Conservation (phyloP, 2,888 invertebrate genomes). For the Volucella bombylans region DNA sequence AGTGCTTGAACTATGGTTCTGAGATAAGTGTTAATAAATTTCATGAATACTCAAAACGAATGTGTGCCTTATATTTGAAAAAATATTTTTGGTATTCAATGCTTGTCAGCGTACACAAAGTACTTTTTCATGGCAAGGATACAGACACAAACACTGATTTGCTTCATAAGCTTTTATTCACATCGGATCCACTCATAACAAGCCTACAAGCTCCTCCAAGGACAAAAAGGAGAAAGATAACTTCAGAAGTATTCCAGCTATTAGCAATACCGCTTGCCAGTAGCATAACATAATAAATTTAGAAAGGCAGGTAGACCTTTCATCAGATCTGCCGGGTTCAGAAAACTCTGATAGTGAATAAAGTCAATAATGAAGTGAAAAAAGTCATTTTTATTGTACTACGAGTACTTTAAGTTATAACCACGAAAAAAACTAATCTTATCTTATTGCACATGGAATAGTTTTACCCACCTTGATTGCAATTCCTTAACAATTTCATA, state of each 20-base stretch:
- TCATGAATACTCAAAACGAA: too few species aligned
- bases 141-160: slow-evolving; percentile 44
- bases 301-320: slow-evolving; percentile 4
- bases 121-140: slow-evolving; percentile 18
- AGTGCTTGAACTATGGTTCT: neutral
- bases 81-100: neutral
- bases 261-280: slow-evolving; percentile 3
- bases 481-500: too few species aligned
- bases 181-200: slow-evolving; percentile 28
- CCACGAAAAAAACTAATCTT: too few species aligned
- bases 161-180: slow-evolving; percentile 16
- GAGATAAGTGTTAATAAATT: too few species aligned
- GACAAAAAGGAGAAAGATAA: slow-evolving; percentile 26
- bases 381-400: neutral
- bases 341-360: too few species aligned
- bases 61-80: neutral
- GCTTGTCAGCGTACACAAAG: neutral
- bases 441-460: too few species aligned
- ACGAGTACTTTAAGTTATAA: too few species aligned
- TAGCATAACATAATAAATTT: slow-evolving; percentile 11
- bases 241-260: slow-evolving; percentile 23
- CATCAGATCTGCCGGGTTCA: neutral
- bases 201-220: slow-evolving; percentile 19
- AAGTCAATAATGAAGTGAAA: too few species aligned
- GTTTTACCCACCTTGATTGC: too few species aligned